A percentile compares a stretch with the other conserved stretches of the same genome.
Conservation (phyloP, 1,140 invertebrate genomes). For the Asbolus verrucosus region DNA sequence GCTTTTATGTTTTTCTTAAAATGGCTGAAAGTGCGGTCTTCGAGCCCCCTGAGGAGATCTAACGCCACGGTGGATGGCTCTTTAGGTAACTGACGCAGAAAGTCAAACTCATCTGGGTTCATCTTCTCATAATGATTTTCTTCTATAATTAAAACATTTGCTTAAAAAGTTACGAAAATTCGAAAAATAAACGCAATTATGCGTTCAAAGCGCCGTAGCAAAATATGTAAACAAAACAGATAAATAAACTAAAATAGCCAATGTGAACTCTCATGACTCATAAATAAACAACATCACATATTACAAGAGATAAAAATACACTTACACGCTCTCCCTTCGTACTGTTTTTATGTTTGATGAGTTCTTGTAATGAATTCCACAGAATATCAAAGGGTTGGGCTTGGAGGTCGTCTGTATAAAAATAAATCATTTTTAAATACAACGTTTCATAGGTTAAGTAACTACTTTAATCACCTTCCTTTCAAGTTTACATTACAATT, state of each 20-base stretch:
- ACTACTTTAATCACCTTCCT: background rate
- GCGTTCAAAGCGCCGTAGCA: background rate
- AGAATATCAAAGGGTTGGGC: constrained; percentile 50
- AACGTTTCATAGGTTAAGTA: constrained; percentile 31
- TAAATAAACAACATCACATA: constrained; percentile 17
- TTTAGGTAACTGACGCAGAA: constrained; percentile 52
- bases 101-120: constrained; percentile 57
- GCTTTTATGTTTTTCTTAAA: constrained; percentile 43
- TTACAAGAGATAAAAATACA: background rate
- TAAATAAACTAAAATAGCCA: background rate
- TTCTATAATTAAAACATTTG: background rate
- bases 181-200: no score
- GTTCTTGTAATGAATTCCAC: constrained; percentile 36
- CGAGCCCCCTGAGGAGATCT: constrained; percentile 52
- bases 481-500: no score
- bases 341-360: constrained; percentile 2
- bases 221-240: constrained; percentile 4
- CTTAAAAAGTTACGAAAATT: no score
- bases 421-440: constrained; percentile 25
- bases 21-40: constrained; percentile 48
- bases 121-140: constrained; percentile 48
- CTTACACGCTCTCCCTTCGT: constrained; percentile 12
- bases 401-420: constrained; percentile 45
- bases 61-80: constrained; percentile 47
- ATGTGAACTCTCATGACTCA: constrained; percentile 2